Evolutionary conservation across 2,113 vertebrate species (phyloP).

Genomic region (Cyprinus carpio): DNA sequence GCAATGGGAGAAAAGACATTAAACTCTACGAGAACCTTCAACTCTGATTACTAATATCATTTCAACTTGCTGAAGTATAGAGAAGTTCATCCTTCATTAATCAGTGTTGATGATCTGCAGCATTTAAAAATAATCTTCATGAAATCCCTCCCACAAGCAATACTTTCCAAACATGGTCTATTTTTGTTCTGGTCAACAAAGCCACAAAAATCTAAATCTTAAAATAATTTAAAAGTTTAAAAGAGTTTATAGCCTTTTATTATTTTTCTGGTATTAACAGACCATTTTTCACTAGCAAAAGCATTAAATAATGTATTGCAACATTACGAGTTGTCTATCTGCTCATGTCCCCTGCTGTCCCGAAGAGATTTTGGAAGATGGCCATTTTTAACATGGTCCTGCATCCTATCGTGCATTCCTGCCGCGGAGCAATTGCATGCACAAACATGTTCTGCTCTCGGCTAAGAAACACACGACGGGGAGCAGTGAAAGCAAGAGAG

Average conservation of each 20-base stretch:
- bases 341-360: constrained; percentile 31
- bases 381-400: constrained; percentile 41
- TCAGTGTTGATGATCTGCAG: background rate
- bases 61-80: background rate
- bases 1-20: background rate
- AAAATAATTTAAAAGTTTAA: background rate
- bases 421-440: constrained; percentile 43
- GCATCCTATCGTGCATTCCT: constrained; percentile 52
- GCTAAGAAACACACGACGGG: constrained; percentile 46
- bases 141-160: background rate
- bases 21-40: background rate
- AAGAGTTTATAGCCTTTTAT: no score
- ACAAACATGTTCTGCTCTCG: constrained; percentile 41
- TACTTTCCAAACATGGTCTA: background rate
- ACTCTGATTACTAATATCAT: background rate
- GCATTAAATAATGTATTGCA: background rate
- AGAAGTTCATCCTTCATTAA: background rate
- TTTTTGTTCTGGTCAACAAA: background rate
- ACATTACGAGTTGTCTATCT: background rate
- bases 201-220: background rate
- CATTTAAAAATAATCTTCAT: background rate
- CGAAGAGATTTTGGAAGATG: constrained; percentile 43
- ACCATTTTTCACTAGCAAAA: no score
- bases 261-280: no score
- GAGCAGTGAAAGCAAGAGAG: constrained; percentile 30